Conservation (phyloP, 64 coral and sea anemone species). For the Exaiptasia diaphana region DNA sequence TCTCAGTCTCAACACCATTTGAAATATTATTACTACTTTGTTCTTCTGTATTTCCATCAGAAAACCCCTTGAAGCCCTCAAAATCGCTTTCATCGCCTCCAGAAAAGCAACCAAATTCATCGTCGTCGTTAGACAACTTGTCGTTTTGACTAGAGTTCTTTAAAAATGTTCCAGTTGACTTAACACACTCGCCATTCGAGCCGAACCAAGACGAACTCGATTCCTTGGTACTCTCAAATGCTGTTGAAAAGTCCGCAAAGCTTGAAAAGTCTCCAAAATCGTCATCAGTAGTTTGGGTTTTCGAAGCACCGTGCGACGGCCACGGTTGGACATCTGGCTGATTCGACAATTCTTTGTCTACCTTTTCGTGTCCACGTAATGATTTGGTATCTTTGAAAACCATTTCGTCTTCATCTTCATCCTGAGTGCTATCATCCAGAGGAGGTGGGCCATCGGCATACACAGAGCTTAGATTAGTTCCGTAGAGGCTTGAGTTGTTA, state of each 20-base stretch:
- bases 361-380: too few species aligned
- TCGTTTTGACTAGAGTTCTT: not conserved
- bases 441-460: conserved; percentile 70
- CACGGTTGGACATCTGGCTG: too few species aligned
- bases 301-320: too few species aligned
- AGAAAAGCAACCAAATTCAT: conserved; percentile 30
- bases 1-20: too few species aligned
- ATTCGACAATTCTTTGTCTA: too few species aligned
- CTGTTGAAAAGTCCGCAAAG: conserved; percentile 50
- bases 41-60: not conserved
- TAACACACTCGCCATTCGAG: not conserved
- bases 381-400: conserved; percentile 40
- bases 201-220: not conserved
- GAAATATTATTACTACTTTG: too few species aligned
- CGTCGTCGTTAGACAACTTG: not conserved
- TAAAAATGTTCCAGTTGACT: not conserved
- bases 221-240: conserved; percentile 5
- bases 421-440: conserved; percentile 46
- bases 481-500: conserved; percentile 56
- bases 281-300: not conserved
- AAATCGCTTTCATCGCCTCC: conserved; percentile 19
- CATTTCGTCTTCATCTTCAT: conserved; percentile 66
- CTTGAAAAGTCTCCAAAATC: conserved; percentile 57
- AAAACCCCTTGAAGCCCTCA: not conserved
- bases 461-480: conserved; percentile 66